Conservation (phyloP, 2,797 vertebrate genomes). For the Rhyacichthys aspro region DNA sequence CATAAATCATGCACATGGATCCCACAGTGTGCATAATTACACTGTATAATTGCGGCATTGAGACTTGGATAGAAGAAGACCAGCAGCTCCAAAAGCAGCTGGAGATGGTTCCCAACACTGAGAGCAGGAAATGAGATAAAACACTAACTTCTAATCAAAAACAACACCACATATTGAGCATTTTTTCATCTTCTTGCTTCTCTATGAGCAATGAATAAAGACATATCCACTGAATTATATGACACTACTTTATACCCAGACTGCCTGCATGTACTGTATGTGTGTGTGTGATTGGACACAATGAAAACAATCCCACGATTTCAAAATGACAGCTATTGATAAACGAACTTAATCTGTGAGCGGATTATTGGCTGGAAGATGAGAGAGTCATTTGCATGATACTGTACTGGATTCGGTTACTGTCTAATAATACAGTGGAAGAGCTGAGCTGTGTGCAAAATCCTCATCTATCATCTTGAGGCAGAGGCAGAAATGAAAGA, state of each 20-base stretch:
- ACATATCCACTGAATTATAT: too few species aligned
- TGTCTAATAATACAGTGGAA: slow-evolving; percentile 31
- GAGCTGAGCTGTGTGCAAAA: slow-evolving; percentile 22
- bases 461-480: slow-evolving; percentile 32
- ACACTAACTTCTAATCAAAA: too few species aligned
- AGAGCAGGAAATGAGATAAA: neutral
- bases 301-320: neutral
- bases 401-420: slow-evolving; percentile 23
- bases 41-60: slow-evolving; percentile 1
- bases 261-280: too few species aligned
- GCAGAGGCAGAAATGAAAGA: slow-evolving; percentile 22
- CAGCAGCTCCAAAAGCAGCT: neutral
- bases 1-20: slow-evolving; percentile 16
- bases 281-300: neutral
- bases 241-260: too few species aligned
- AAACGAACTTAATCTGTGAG: slow-evolving; percentile 15
- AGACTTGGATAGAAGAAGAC: slow-evolving; percentile 13
- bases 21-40: slow-evolving; percentile 13
- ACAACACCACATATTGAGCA: too few species aligned
- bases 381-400: slow-evolving; percentile 42
- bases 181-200: too few species aligned
- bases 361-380: slow-evolving; percentile 34
- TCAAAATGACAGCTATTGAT: slow-evolving; percentile 16
- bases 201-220: too few species aligned
- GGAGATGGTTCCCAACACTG: neutral